A percentile compares a stretch with the other conserved stretches of the same genome.
These are phyloP conservation scores for Macrosoma leucophasiata DNA, from an alignment of 2,888 invertebrate species.

Conservation along the genomic window DNA sequence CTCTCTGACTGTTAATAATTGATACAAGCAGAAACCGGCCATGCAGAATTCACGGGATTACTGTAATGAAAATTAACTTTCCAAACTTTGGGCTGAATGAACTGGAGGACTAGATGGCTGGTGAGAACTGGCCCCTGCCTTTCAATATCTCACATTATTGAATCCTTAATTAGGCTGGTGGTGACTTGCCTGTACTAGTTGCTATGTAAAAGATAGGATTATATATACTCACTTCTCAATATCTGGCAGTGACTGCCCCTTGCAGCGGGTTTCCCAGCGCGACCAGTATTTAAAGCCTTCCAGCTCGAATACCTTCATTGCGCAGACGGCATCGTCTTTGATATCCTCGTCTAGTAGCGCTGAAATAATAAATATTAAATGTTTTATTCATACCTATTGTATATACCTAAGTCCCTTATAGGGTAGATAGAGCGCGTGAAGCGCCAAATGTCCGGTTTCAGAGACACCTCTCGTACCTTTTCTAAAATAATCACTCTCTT, in stretches of 20 bases:
- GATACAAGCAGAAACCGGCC: no score
- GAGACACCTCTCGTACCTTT: no score
- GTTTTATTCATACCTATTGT: not conserved
- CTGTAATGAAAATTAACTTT: no score
- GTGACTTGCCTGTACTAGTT: not conserved
- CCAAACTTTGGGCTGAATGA: no score
- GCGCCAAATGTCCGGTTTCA: no score
- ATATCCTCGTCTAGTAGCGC: conserved; percentile 67
- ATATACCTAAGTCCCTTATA: no score
- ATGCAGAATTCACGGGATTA: no score
- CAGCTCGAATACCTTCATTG: conserved; percentile 53
- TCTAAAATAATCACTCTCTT: no score
- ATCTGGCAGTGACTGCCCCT: conserved; percentile 56
- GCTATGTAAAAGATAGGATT: not conserved
- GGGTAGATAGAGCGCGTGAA: no score
- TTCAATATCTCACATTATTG: not conserved
- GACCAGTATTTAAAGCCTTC: conserved; percentile 71
- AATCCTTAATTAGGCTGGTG: not conserved
- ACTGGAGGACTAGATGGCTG: no score
- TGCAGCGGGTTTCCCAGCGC: conserved; percentile 63
- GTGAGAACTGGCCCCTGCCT: no score
- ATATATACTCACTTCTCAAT: conserved; percentile 54
- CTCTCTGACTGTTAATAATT: no score
- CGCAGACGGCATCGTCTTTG: conserved; percentile 57
- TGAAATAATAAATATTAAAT: conserved; percentile 30